Percentiles rank a stretch among this genome's conserved stretches.
Evolutionary conservation across 2,797 vertebrate genomes (phyloP).

Genomic region (Coendou prehensilis): DNA sequence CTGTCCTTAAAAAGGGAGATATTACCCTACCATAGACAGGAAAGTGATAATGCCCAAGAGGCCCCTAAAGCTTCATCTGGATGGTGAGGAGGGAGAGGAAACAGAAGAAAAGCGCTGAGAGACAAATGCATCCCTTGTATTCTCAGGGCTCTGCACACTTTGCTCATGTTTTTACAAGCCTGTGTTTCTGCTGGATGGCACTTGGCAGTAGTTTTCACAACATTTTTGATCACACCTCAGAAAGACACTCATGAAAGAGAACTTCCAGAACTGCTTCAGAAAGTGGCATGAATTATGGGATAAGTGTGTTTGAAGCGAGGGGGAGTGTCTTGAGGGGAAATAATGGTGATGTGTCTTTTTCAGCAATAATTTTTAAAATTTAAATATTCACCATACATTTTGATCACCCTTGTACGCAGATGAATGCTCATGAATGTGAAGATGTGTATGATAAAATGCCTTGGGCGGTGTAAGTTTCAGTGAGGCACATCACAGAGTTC

Average conservation of each 20-base stretch:
- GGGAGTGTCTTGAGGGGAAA: not conserved
- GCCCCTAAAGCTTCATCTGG: not conserved
- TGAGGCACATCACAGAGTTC: not conserved
- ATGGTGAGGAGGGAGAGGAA: not conserved
- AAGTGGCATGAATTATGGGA: not conserved
- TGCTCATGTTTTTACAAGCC: too few relatives aligned
- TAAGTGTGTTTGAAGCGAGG: not conserved
- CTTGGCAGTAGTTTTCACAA: not conserved
- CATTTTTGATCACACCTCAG: not conserved
- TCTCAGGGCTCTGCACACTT: rapidly evolving
- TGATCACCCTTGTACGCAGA: not conserved
- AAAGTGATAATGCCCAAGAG: not conserved
- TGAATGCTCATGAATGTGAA: not conserved
- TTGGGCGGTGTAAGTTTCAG: not conserved
- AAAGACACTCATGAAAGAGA: not conserved
- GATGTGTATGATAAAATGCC: not conserved
- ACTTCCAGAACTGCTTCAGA: not conserved
- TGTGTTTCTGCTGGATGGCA: not conserved
- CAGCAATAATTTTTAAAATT: not conserved
- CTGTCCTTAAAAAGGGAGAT: not conserved
- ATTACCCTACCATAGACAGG: not conserved
- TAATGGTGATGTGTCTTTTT: not conserved
- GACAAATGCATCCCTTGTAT: too few relatives aligned
- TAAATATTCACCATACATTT: not conserved
- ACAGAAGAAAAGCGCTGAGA: not conserved